Evolutionary conservation across 2,797 vertebrate genomes (phyloP), one percentile per base, ranked within the genome.

Genomic region (Micromesistius poutassou): DNA sequence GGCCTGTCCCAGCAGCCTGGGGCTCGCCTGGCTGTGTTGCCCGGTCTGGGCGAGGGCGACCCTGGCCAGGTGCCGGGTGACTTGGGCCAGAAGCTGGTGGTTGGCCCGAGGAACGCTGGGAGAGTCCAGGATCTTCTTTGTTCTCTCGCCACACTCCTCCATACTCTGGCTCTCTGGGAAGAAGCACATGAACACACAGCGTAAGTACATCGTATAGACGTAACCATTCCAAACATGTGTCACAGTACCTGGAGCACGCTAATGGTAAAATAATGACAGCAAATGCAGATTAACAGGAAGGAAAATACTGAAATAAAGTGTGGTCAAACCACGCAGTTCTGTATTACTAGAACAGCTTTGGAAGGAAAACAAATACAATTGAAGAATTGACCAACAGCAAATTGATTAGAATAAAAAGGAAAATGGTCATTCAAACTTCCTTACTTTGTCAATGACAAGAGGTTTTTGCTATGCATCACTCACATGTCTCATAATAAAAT

Each of bases 141-240:
- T 92, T 83, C 87, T 90, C 75, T 95, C 91, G 10, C 94, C 94
- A 0, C 94, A 95, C 74, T 95, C 94, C 80, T 95, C 94, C 79
- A 94, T 77, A 80, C 82, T 86, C 0, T 79, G 88, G 66, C 84
- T 93, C 85, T 95, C 95, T 96, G 13, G 0, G 7, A 16, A 14
- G 80, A 33, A 79, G 50, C 70, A 66, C 46, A 55, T 55, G 6
- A 0, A 62, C 8, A n/a, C n/a, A 62, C 5, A 62, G 55, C 46
- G 7, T 35, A 35, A 42, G 12, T 12, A 16, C n/a, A 25, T 9
- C 55, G 9, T 62, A 62, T 25, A 62, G 55, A n/a, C 3, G 55
- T n/a, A 25, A 62, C 6, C 55, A n/a, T 62, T 16, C n/a, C 6
- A 55, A 4, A 22, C 46, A 55, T 7, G 22, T 5, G 46, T 5